Percentiles rank a stretch among this genome's conserved stretches.
phyloP scores from a whole-genome alignment of 2,797 vertebrate species.

The Smutsia temminckii region DNA sequence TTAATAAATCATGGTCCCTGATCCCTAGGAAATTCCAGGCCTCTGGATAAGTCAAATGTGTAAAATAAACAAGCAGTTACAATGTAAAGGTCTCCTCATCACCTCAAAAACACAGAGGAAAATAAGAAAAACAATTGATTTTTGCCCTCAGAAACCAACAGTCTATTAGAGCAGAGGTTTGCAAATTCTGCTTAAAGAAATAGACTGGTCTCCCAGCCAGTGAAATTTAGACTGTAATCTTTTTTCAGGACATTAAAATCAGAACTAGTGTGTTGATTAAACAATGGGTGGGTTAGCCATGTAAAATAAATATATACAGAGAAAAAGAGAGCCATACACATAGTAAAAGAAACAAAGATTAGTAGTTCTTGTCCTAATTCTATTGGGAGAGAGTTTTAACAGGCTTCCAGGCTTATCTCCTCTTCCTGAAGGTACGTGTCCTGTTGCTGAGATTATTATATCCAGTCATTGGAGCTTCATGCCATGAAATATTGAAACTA shows the following conservation, averaged over 20 bases:
- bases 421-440: not conserved
- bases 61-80: not conserved
- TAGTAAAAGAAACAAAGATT: not conserved
- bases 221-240: not conserved
- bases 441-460: not conserved
- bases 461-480: not conserved
- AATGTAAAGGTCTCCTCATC: not conserved
- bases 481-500: not conserved
- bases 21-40: not conserved
- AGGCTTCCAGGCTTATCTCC: not conserved
- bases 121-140: not conserved
- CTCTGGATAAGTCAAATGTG: not conserved
- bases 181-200: slow-evolving; percentile 12
- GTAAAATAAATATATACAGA: not conserved
- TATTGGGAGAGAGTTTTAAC: not conserved
- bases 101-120: not conserved
- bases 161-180: not conserved
- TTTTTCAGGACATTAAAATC: not conserved
- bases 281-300: not conserved
- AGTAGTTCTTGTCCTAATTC: not conserved
- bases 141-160: slow-evolving; percentile 19
- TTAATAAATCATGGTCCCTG: not conserved
- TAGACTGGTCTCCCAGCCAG: not conserved
- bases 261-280: not conserved
- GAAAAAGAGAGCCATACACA: not conserved